Base-by-base conservation (phyloP, 2,797 vertebrate genomes). In the Acropternis orthonyx region DNA sequence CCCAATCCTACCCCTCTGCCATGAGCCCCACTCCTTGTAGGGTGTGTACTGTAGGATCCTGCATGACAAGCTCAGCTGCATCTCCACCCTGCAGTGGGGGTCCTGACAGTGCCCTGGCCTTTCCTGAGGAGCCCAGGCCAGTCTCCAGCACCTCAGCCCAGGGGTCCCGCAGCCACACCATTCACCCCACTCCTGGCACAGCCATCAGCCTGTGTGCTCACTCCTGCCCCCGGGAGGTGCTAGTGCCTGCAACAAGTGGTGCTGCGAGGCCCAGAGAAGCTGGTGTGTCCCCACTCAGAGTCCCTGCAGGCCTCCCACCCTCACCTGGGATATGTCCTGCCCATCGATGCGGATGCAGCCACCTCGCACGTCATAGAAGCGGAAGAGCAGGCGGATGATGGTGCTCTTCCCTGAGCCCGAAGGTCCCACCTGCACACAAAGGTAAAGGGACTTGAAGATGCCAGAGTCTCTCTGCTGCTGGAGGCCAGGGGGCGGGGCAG, bases 361-460 rank as follows among this genome's bases (percentile, higher is more conserved):
- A 9, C 99, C 98, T 49, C 94, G 98, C 83, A 99, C 96, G 1
- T 99, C 97, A 1, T 99, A 99, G 97, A 99, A 99, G 27, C 99
- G 99, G 97, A 99, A 99, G 6, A 99, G 97, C 80, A 99, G 98
- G 55, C 99, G 98, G 41, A 99, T 97, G 84, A 99, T 95, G 72
- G 99, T 99, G 97, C 99, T 99, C 95, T 99, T 99, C 24, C 99
- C 99, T 0, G 99, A 98, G 17, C 99, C 99, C 0, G 99, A 99
- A 5, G 98, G 98, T 52, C 99, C 99, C 39, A 99, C 99, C 99
- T 99, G 85, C 17, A 48, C 0, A 3, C 0, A 1, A 59, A 36
- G 48, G 52, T 36, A 61, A 66, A 89, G 51, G 13, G 19, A 52
- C 27, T 22, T 28, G 30, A 61, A 88, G 51, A 69, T 11, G 13